Conservation (phyloP, 2,888 invertebrate species). For the Desoria tigrina region DNA sequence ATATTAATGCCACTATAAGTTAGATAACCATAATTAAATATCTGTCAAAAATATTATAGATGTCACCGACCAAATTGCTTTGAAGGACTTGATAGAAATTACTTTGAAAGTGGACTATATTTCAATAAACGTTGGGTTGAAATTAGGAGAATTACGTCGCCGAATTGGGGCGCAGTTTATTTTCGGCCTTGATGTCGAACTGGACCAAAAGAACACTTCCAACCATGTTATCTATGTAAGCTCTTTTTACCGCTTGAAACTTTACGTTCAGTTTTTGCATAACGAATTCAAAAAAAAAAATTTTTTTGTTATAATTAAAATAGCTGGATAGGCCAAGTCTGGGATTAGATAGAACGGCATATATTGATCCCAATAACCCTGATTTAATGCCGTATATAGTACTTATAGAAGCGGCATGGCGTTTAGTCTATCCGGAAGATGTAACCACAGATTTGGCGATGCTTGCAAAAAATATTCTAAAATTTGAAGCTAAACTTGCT, state of each 20-base stretch:
- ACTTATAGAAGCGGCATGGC: constrained; percentile 43
- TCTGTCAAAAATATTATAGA: constrained; percentile 16
- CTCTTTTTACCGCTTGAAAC: background rate
- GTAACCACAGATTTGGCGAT: constrained; percentile 54
- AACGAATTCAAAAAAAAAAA: too few species aligned
- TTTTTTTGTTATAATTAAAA: background rate
- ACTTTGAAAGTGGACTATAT: constrained; percentile 15
- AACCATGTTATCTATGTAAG: constrained; percentile 44
- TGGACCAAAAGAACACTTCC: constrained; percentile 44
- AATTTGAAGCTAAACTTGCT: constrained; percentile 66
- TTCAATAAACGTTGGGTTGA: constrained; percentile 20
- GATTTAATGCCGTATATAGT: constrained; percentile 39
- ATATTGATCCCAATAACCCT: constrained; percentile 27
- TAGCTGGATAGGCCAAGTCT: constrained; percentile 43
- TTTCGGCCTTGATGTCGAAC: constrained; percentile 38
- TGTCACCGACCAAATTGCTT: constrained; percentile 26
- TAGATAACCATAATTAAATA: too few species aligned
- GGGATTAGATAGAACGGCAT: constrained; percentile 39
- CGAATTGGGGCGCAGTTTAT: constrained; percentile 41
- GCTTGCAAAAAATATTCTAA: constrained; percentile 65
- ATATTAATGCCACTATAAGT: too few species aligned
- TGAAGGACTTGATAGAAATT: constrained; percentile 29
- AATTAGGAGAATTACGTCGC: constrained; percentile 44
- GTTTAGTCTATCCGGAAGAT: constrained; percentile 28
- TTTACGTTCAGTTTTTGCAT: too few species aligned